A percentile compares a stretch with the other conserved stretches of the same genome.
These are phyloP conservation scores for Acronicta leporina DNA, from an alignment of 2,888 invertebrate genomes.

Conservation along the genomic window DNA sequence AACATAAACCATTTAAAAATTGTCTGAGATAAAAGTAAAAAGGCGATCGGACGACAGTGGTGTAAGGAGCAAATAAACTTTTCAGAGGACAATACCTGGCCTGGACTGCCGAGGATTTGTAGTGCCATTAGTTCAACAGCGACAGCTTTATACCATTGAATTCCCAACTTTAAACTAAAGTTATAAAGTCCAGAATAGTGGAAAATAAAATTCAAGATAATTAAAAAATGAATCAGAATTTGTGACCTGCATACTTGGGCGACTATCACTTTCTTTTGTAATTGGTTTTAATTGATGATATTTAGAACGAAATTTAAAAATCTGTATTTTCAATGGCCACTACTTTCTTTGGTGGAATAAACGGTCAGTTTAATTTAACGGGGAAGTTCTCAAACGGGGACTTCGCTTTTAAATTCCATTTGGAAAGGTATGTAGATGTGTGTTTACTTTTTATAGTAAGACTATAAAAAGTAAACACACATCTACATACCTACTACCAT, in stretches of 20 bases:
- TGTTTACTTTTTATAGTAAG: conserved; percentile 19
- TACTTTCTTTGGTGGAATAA: conserved; percentile 15
- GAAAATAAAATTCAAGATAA: conserved; percentile 56
- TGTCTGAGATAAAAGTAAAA: conserved; percentile 86
- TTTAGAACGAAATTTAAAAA: conserved; percentile 39
- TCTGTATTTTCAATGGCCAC: conserved; percentile 17
- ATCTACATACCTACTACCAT: conserved; percentile 10
- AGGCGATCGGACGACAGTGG: conserved; percentile 77
- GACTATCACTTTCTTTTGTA: conserved; percentile 70
- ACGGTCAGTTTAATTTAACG: conserved; percentile 21
- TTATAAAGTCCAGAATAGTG: conserved; percentile 40
- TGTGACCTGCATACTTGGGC: conserved; percentile 72
- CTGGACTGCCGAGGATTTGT: conserved; percentile 83
- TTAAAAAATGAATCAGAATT: conserved; percentile 74
- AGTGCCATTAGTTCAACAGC: conserved; percentile 82
- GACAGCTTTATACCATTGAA: conserved; percentile 42
- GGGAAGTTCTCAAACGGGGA: conserved; percentile 7
- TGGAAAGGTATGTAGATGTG: conserved; percentile 6
- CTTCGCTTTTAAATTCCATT: conserved; percentile 22
- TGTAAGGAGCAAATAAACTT: conserved; percentile 83
- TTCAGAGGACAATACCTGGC: conserved; percentile 83
- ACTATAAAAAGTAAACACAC: conserved; percentile 16
- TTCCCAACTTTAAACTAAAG: conserved; percentile 49
- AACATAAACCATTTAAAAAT: conserved; percentile 88
- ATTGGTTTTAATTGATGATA: conserved; percentile 66